A percentile compares a stretch with the other conserved stretches of the same genome.
These are phyloP conservation scores for Drosophila multiciliata DNA, from an alignment of 2,888 invertebrate species.

Conservation along the genomic window DNA sequence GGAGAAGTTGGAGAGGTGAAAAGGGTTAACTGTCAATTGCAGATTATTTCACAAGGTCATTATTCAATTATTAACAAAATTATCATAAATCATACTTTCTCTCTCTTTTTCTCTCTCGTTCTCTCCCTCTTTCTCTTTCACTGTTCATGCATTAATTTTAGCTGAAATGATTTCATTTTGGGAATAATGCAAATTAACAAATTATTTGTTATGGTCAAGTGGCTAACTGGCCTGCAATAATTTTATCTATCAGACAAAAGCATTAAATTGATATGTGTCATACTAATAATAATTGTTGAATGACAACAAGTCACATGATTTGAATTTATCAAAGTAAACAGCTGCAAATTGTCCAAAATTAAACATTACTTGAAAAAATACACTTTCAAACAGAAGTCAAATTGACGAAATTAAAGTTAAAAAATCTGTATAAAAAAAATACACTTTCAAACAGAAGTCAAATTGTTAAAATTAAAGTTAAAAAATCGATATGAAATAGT, in stretches of 20 bases:
- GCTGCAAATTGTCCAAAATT: background rate
- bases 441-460: too few relatives aligned
- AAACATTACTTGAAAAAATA: background rate
- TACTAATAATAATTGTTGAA: conserved; percentile 1
- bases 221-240: background rate
- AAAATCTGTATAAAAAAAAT: too few relatives aligned
- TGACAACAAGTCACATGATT: conserved; percentile 13
- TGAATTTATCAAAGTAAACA: conserved; percentile 16
- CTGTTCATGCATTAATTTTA: background rate
- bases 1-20: background rate
- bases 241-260: background rate
- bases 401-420: background rate
- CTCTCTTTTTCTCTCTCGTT: background rate
- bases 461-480: too few relatives aligned
- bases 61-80: conserved; percentile 40
- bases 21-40: conserved; percentile 21
- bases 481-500: background rate
- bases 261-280: conserved; percentile 12
- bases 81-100: background rate
- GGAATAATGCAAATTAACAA: conserved; percentile 12
- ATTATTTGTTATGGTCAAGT: conserved; percentile 38
- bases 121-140: background rate
- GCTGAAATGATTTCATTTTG: background rate
- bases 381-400: background rate
- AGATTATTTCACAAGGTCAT: conserved; percentile 50